Percentiles rank a stretch among this genome's conserved stretches.
Conservation (phyloP, 1,140 invertebrate species). For the Anoplolepis gracilipes region DNA sequence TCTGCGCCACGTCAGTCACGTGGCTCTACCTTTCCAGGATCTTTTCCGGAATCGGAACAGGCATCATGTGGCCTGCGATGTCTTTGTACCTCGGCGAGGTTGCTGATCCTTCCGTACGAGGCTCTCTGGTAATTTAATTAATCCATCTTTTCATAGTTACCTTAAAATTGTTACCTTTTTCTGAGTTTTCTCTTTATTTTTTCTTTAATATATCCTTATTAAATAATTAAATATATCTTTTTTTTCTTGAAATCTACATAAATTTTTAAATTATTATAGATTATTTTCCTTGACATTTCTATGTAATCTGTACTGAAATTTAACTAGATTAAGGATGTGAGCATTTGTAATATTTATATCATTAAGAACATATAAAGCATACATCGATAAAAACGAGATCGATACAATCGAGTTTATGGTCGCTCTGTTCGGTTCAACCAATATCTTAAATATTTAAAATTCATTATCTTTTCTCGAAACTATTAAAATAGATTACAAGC, state of each 20-base stretch:
- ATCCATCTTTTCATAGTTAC: not conserved
- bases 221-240: not conserved
- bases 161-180: too few species aligned
- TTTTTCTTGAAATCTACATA: not conserved
- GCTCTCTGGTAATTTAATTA: slow-evolving; percentile 85
- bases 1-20: slow-evolving; percentile 78
- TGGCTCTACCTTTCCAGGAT: slow-evolving; percentile 86
- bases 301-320: too few species aligned
- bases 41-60: slow-evolving; percentile 86
- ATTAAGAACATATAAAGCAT: slow-evolving; percentile 1
- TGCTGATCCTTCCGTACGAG: slow-evolving; percentile 87
- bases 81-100: slow-evolving; percentile 87
- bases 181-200: not conserved
- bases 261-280: not conserved
- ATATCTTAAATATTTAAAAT: slow-evolving; percentile 44
- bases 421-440: not conserved
- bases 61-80: slow-evolving; percentile 85
- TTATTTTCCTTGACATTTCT: not conserved
- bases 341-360: not conserved
- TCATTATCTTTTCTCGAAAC: slow-evolving; percentile 21
- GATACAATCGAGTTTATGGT: not conserved
- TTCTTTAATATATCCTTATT: not conserved
- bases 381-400: not conserved
- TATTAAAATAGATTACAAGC: slow-evolving; percentile 20
- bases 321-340: not conserved